Base-by-base conservation (phyloP, 2,888 invertebrate genomes). In the Dioctria linearis region DNA sequence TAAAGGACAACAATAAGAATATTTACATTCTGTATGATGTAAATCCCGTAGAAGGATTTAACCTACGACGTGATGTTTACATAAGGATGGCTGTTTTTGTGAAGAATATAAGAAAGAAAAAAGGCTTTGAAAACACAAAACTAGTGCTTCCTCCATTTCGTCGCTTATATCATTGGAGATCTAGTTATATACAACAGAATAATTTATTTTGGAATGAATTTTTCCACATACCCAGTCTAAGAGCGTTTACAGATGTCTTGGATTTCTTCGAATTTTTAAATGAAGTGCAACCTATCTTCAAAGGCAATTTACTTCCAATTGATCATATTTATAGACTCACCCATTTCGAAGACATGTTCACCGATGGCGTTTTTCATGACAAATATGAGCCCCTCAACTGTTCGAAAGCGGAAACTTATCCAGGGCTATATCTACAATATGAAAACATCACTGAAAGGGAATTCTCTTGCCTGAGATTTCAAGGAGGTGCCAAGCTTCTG, bases 41-140 rank as follows among this genome's bases (percentile, higher is more conserved):
- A 0, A 99, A 99, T 90, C 94, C 94, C 3, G 94, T 95, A 0
- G 99, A 99, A 90, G 99, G 99, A 0, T 99, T 99, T 87, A 99
- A 99, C 90, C 91, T 99, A 82, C 91, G 98, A 13, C 91, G 99
- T 51, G 99, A 99, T 90, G 98, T 99, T 2, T 99, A 97, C 86
- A 94, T 99, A 91, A 92, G 99, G 84, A 91, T 98, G 85, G 97
- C 98, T 2, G 94, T 95, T 67, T 93, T 98, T 86, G 90, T 96
- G 0, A 91, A 93, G 46, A 91, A 93, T 81, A 90, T 97, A 78
- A 90, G 92, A 80, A 90, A 90, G 80, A 87, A 89, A 9, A 43
- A 42, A 40, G 87, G 87, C 80, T 89, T 90, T 66, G 87, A 87
- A 37, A 90, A 91, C 80, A 92, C 93, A 88, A 90, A 90, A 57